Evolutionary conservation across 2,113 vertebrate genomes (phyloP).

Genomic region (Pedetes capensis): DNA sequence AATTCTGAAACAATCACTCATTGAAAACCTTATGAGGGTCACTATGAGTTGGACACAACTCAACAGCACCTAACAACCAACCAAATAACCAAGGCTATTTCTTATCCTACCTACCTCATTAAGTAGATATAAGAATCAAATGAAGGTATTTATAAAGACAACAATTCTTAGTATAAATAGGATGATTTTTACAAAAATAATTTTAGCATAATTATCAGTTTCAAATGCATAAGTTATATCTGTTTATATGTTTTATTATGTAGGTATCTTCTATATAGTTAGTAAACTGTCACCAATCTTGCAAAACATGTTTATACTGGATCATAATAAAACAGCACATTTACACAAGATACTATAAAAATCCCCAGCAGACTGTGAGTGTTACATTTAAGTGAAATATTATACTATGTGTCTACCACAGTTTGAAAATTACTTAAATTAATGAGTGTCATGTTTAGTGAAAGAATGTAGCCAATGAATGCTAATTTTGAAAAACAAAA

Average conservation of each 20-base stretch:
- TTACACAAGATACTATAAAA: background rate
- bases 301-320: background rate
- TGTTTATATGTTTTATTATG: background rate
- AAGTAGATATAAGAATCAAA: background rate
- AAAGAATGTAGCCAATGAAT: background rate
- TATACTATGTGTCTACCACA: background rate
- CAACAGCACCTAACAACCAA: too few relatives aligned
- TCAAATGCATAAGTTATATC: background rate
- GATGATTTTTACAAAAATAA: background rate
- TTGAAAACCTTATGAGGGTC: too few relatives aligned
- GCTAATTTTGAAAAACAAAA: background rate
- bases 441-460: background rate
- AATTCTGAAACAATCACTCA: too few relatives aligned
- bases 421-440: slow-evolving; percentile 34
- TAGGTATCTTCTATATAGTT: background rate
- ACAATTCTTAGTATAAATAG: background rate
- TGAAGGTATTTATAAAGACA: background rate
- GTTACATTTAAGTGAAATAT: background rate
- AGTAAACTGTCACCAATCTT: background rate
- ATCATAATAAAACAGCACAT: background rate
- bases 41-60: too few relatives aligned
- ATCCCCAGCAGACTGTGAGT: background rate
- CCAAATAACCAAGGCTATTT: slow-evolving; percentile 16
- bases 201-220: background rate
- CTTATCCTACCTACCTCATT: background rate